A percentile compares a stretch with the other conserved stretches of the same genome.
phyloP scores from a whole-genome alignment of 2,797 vertebrate genomes.

The Protonibea diacanthus region DNA sequence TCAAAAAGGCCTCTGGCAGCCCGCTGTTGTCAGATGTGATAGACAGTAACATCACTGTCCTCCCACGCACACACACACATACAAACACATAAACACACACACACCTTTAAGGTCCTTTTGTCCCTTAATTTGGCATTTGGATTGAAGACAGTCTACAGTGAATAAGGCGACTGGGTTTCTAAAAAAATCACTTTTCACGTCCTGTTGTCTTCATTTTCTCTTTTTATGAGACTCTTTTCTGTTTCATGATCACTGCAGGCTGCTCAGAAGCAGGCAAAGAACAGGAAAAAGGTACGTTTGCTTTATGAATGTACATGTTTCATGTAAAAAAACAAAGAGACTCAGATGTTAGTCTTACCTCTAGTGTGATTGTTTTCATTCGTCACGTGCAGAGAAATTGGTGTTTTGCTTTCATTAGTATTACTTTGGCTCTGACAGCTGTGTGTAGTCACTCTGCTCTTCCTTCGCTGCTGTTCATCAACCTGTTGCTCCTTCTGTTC shows the following conservation, averaged over 20 bases:
- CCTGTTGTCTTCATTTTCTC: slow-evolving; percentile 78
- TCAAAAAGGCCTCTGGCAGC: slow-evolving; percentile 50
- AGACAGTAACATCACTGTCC: slow-evolving; percentile 61
- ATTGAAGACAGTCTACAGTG: slow-evolving; percentile 32
- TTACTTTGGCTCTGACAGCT: neutral
- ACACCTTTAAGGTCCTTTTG: slow-evolving; percentile 50
- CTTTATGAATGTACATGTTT: neutral
- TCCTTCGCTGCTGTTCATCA: neutral
- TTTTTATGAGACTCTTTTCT: slow-evolving; percentile 85
- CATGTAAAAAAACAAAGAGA: neutral
- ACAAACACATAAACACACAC: slow-evolving; percentile 25
- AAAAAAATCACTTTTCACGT: slow-evolving; percentile 69
- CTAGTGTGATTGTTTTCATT: neutral
- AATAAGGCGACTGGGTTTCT: slow-evolving; percentile 26
- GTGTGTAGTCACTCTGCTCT: neutral
- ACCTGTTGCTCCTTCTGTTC: slow-evolving; percentile 25
- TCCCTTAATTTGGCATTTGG: slow-evolving; percentile 64
- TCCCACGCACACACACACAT: slow-evolving; percentile 30
- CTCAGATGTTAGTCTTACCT: neutral
- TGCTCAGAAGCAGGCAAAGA: slow-evolving; percentile 97
- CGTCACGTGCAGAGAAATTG: neutral
- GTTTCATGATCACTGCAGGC: slow-evolving; percentile 91
- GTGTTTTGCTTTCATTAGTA: neutral
- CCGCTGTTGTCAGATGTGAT: slow-evolving; percentile 70
- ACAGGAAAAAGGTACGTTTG: slow-evolving; percentile 93